Conservation (phyloP, 2,888 invertebrate genomes). For the Megastigmus dorsalis region DNA sequence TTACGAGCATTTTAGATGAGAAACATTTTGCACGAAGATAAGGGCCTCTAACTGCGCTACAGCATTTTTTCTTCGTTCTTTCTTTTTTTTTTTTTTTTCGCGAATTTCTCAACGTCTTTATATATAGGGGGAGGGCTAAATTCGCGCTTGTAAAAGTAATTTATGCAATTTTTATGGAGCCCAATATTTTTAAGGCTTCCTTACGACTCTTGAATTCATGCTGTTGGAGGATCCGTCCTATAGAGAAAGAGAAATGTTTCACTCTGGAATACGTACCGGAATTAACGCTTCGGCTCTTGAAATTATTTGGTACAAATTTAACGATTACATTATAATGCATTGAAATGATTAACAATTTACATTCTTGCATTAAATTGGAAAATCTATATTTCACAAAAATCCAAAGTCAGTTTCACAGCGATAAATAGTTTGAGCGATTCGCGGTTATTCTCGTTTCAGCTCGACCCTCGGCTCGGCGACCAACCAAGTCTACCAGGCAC, state of each 20-base stretch:
- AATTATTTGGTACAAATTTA: too few relatives aligned
- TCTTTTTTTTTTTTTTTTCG: too few relatives aligned
- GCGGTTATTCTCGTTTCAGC: too few relatives aligned
- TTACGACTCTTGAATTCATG: neutral
- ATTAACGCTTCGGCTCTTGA: neutral
- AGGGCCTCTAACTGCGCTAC: neutral
- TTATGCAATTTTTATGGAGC: conserved; percentile 22
- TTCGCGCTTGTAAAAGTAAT: conserved; percentile 18
- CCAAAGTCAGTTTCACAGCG: too few relatives aligned
- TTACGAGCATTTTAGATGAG: neutral
- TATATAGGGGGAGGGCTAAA: neutral
- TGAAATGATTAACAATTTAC: too few relatives aligned
- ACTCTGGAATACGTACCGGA: neutral
- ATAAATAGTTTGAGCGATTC: too few relatives aligned
- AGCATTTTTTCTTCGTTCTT: neutral
- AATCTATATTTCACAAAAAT: too few relatives aligned
- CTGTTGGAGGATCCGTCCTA: neutral
- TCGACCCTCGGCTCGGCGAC: conserved; percentile 86
- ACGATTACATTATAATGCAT: too few relatives aligned
- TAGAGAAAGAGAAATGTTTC: neutral
- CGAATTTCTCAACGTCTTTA: too few relatives aligned
- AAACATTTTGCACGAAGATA: neutral
- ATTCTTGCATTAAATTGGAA: too few relatives aligned
- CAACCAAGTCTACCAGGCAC: conserved; percentile 89
- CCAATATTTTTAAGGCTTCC: conserved; percentile 1